Percentiles rank a stretch among this genome's conserved stretches.
These are phyloP conservation scores for Gobius niger DNA, from an alignment of 2,113 vertebrate species.

Conservation along the genomic window DNA sequence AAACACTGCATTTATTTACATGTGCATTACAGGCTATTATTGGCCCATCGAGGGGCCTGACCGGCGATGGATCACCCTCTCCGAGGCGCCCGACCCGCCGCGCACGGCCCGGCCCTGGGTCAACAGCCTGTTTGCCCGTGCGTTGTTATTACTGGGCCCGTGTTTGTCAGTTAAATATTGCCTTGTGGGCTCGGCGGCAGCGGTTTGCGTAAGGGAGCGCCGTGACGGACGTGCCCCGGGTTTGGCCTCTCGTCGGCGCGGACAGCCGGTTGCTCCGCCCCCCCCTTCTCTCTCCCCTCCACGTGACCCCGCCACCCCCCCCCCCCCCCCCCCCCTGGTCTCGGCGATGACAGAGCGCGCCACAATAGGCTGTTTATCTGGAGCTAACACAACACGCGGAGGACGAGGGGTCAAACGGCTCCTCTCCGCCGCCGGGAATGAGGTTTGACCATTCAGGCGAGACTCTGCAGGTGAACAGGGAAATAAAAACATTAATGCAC, in stretches of 20 bases:
- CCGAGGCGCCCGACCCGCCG: neutral
- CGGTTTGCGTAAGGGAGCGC: neutral
- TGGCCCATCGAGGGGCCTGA: neutral
- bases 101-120: slow-evolving; percentile 15
- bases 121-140: slow-evolving; percentile 31
- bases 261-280: slow-evolving; percentile 48
- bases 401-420: slow-evolving; percentile 42
- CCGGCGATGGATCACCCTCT: neutral
- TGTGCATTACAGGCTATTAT: neutral
- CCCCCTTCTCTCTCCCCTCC: neutral
- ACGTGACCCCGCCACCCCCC: too few relatives aligned
- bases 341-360: slow-evolving; percentile 44
- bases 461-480: too few relatives aligned
- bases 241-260: slow-evolving; percentile 29
- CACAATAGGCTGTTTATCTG: slow-evolving; percentile 58
- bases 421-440: neutral
- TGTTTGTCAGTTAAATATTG: slow-evolving; percentile 46
- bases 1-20: neutral
- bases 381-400: slow-evolving; percentile 57
- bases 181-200: slow-evolving; percentile 2
- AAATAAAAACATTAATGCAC: too few relatives aligned
- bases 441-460: too few relatives aligned
- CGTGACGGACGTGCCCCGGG: slow-evolving; percentile 55
- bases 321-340: neutral
- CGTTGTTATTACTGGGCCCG: slow-evolving; percentile 22